phyloP scores from a whole-genome alignment of 2,888 invertebrate species.

The Lithophane leautieri region DNA sequence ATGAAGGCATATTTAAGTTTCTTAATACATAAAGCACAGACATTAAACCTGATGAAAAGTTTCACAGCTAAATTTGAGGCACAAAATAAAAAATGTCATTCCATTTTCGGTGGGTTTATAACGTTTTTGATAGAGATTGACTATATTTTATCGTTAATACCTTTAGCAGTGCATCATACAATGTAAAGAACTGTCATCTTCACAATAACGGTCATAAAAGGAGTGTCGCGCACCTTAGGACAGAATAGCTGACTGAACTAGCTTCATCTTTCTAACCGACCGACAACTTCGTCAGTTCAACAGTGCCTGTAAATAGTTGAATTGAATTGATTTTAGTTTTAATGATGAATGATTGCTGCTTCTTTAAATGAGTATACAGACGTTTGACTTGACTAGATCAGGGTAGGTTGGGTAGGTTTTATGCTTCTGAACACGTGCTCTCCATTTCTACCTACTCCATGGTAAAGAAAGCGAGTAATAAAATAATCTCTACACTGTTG shows the following conservation, averaged over 20 bases:
- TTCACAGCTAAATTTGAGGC: not conserved
- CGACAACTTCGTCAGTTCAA: not conserved
- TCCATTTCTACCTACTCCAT: slow-evolving; percentile 36
- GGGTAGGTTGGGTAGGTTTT: fast-evolving
- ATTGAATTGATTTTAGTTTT: not conserved
- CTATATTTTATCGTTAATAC: not conserved
- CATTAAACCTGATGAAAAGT: not conserved
- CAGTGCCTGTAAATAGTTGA: not conserved
- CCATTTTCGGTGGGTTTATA: not conserved
- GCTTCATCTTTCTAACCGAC: not conserved
- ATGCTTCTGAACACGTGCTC: not conserved
- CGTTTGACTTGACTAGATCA: not conserved
- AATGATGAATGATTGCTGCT: not conserved
- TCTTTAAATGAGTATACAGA: not conserved
- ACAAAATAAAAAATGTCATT: too few relatives aligned
- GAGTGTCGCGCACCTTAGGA: not conserved
- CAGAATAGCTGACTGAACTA: not conserved
- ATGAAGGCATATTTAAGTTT: too few relatives aligned
- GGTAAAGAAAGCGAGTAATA: slow-evolving; percentile 52
- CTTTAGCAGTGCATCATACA: not conserved
- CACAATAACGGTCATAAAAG: too few relatives aligned
- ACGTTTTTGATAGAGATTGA: not conserved
- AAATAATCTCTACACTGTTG: slow-evolving; percentile 64
- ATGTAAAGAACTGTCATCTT: too few relatives aligned
- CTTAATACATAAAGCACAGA: too few relatives aligned